Conservation (phyloP, 2,888 invertebrate species). For the Synanthedon vespiformis region DNA sequence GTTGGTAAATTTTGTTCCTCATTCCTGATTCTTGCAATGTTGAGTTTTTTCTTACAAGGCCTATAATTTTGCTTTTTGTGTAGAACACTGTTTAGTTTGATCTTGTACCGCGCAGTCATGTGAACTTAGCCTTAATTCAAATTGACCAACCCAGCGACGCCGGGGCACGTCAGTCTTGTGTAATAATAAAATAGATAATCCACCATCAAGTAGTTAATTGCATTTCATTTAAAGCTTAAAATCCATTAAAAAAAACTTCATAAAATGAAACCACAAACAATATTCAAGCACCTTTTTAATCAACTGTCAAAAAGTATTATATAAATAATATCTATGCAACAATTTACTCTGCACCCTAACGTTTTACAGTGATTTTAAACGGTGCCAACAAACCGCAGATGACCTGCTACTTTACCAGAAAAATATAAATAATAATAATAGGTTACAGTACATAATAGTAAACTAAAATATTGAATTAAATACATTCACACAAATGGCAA, state of each 20-base stretch:
- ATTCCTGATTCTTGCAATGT: no score
- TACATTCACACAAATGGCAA: slow-evolving; percentile 52
- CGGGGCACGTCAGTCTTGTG: no score
- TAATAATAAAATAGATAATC: no score
- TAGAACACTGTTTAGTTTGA: no score
- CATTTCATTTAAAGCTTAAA: no score
- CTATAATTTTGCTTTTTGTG: no score
- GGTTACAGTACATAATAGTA: slow-evolving; percentile 35
- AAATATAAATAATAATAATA: slow-evolving; percentile 30
- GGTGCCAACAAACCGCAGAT: slow-evolving; percentile 43
- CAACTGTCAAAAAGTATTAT: slow-evolving; percentile 58
- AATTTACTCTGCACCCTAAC: slow-evolving; percentile 36
- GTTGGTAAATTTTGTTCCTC: no score
- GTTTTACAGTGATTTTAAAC: slow-evolving; percentile 28
- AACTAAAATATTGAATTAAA: slow-evolving; percentile 55
- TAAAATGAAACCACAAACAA: slow-evolving; percentile 11
- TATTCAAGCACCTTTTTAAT: slow-evolving; percentile 66
- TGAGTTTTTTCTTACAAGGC: no score
- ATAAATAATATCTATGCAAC: slow-evolving; percentile 53
- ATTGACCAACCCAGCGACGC: no score
- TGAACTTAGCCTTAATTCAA: no score
- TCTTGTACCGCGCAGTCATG: no score
- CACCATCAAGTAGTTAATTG: no score
- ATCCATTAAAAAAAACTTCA: neutral
- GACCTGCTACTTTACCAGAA: slow-evolving; percentile 30